Evolutionary conservation across 2,113 vertebrate genomes (phyloP).

Genomic region (Arizona elegans): DNA sequence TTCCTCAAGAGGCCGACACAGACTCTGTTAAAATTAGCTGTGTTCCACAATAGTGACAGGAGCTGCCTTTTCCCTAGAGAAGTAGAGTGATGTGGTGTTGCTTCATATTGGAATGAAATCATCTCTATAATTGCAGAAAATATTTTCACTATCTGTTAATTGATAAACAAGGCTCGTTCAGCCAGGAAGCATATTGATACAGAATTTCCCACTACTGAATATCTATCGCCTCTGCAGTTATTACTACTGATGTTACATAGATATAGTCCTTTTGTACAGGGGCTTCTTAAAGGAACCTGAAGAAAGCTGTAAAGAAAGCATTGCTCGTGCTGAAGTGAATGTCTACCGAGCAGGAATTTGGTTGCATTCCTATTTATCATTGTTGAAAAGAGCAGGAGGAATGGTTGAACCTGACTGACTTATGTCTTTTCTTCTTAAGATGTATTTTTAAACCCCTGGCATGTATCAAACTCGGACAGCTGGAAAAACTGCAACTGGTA

Average conservation of each 20-base stretch:
- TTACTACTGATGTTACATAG: conserved; percentile 4
- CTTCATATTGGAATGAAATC: conserved; percentile 91
- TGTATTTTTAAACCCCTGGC: not conserved
- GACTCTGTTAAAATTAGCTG: conserved; percentile 84
- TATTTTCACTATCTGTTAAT: conserved; percentile 98
- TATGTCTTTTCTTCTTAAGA: not conserved
- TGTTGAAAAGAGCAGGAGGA: not conserved
- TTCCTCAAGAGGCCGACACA: conserved; percentile 78
- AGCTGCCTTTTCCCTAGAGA: conserved; percentile 82
- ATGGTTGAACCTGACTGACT: not conserved
- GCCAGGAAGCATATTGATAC: conserved; percentile 54
- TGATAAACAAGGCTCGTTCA: conserved; percentile 82
- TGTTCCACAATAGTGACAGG: conserved; percentile 83
- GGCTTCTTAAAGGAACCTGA: not conserved
- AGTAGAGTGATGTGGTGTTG: conserved; percentile 79
- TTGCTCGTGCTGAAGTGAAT: not conserved
- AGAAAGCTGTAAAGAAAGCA: not conserved
- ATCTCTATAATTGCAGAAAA: conserved; percentile 93
- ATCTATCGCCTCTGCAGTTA: not conserved
- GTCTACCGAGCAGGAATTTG: not conserved
- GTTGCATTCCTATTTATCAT: not conserved
- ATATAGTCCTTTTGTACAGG: not conserved
- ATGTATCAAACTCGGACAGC: not conserved
- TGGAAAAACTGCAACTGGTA: not conserved
- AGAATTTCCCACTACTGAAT: conserved; percentile 33